Evolutionary conservation across 2,888 invertebrate genomes (phyloP).

Genomic region (Deroplatys truncata): DNA sequence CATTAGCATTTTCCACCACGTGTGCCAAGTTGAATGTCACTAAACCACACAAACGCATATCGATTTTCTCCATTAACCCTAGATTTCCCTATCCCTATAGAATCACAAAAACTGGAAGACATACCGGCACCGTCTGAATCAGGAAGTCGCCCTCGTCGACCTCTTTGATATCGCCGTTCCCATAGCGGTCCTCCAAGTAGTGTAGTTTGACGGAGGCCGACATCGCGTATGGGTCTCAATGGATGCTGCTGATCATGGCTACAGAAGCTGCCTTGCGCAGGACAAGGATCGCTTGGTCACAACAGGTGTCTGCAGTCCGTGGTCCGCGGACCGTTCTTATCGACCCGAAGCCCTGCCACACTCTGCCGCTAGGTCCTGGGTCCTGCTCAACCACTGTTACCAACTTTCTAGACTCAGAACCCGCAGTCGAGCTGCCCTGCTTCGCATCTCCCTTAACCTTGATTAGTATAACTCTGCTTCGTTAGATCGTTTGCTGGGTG

Average conservation of each 20-base stretch:
- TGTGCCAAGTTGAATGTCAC: too few species aligned
- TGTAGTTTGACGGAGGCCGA: background rate
- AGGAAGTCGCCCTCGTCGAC: background rate
- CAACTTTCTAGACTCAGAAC: background rate
- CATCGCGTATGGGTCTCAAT: background rate
- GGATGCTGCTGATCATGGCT: background rate
- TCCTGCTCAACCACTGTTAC: background rate
- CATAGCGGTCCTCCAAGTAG: background rate
- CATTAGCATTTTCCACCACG: too few species aligned
- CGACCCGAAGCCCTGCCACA: background rate
- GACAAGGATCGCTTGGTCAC: background rate
- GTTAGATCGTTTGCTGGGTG: too few species aligned
- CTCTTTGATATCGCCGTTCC: background rate
- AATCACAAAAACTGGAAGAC: background rate
- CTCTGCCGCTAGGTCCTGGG: background rate
- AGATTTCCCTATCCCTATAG: too few species aligned
- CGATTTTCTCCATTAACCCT: too few species aligned
- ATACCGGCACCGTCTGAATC: background rate
- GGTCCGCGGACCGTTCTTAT: background rate
- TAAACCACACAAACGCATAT: too few species aligned
- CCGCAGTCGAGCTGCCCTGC: too few species aligned
- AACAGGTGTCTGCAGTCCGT: background rate
- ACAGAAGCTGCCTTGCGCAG: background rate
- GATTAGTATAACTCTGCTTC: too few species aligned
- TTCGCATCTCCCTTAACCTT: too few species aligned